These are phyloP conservation scores for Hydrolagus affinis DNA, from an alignment of 2,113 vertebrate genomes.

Conservation along the genomic window DNA sequence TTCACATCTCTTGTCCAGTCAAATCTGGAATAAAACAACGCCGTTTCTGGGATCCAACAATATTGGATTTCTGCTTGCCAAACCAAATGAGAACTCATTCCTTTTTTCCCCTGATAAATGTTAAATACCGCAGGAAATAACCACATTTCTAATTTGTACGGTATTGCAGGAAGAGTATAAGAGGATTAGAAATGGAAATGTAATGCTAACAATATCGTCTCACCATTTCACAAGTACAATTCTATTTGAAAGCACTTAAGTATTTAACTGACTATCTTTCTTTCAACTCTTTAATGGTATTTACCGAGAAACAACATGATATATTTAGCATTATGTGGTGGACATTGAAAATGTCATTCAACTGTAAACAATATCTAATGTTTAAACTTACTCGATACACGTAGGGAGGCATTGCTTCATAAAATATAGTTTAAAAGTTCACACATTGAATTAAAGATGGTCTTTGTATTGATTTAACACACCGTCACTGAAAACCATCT, in stretches of 20 bases:
- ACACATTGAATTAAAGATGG: not conserved
- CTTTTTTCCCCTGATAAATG: too few species aligned
- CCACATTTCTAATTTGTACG: not conserved
- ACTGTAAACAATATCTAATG: not conserved
- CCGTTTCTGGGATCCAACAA: not conserved
- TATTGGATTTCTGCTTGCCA: not conserved
- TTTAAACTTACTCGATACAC: constrained; percentile 11
- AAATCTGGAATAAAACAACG: not conserved
- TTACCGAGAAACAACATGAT: too few species aligned
- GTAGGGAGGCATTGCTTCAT: not conserved
- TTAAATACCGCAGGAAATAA: too few species aligned
- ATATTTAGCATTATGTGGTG: not conserved
- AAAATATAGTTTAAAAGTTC: not conserved
- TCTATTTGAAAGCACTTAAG: too few species aligned
- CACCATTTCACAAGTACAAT: not conserved
- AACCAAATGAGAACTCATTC: not conserved
- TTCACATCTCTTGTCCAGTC: not conserved
- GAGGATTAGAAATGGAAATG: not conserved
- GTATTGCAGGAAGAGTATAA: not conserved
- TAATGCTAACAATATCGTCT: not conserved
- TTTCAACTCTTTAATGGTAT: too few species aligned
- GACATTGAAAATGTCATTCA: not conserved
- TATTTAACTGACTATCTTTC: too few species aligned
- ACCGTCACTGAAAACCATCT: not conserved
- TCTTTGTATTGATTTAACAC: not conserved